Base-by-base conservation (phyloP, 2,888 invertebrate genomes). In the Leucophenga maculata region DNA sequence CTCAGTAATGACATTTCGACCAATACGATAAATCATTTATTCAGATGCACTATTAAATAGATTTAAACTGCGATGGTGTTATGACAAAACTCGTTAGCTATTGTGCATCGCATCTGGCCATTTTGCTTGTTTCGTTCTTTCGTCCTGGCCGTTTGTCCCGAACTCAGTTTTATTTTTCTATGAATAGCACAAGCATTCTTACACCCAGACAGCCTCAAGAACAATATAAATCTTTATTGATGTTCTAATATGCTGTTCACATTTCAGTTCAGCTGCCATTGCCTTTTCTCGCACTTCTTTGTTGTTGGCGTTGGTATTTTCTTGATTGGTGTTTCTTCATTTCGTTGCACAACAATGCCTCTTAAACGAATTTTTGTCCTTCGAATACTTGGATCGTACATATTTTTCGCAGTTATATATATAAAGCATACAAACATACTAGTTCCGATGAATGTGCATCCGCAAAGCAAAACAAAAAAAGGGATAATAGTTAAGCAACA, bases 171-270 rank as follows among this genome's bases (percentile, higher is more conserved):
- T 18, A 50, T 18, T 78, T 74, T 64, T 72, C 79, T 78, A 77
- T 80, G 2, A 26, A 78, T 74, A 74, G 76, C 75, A 71, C 64
- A 64, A 3, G 26, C 26, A 26, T 4, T 26, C 26, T 26, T 50
- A 16, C 16, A 18, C 31, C 22, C 18, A 57, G 67, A 46, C 22
- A 16, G 14, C 69, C 66, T 77, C 72, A 69, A 71, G 74, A 68
- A 74, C 69, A 69, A 72, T 75, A 81, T 79, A 81, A 79, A 81
- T 81, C 79, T 77, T 75, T 78, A 81, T 81, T 80, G 80, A 81
- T 79, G 82, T 79, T 76, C 59, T 72, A 50, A 50, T 50, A 18
- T 50, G 50, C 18, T 50, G 50, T 50, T 50, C 6, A 16, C 14
- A 6, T 50, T 50, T 50, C 18, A 16, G 50, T 50, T 50, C 18